A percentile compares a stretch with the other conserved stretches of the same genome.
Conservation (phyloP, 2,888 invertebrate species). For the Kryphioiulus occultus region DNA sequence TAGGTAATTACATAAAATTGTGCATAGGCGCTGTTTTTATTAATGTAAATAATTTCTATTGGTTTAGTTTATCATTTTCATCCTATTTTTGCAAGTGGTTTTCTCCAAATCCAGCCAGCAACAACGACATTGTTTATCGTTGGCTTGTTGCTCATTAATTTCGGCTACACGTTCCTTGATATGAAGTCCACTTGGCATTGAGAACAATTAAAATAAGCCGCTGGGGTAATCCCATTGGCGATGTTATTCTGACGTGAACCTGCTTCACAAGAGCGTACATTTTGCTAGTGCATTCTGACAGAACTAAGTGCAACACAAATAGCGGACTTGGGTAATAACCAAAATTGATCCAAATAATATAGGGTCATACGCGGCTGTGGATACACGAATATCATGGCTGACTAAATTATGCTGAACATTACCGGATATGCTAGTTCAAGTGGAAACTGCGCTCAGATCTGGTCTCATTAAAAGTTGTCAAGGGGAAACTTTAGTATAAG, state of each 20-base stretch:
- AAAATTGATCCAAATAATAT: slow-evolving; percentile 3
- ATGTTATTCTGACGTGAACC: slow-evolving; percentile 14
- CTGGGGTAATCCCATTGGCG: slow-evolving; percentile 9
- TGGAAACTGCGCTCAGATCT: not conserved
- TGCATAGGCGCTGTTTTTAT: no score
- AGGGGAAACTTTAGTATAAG: slow-evolving; percentile 3
- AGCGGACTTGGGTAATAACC: slow-evolving; percentile 9
- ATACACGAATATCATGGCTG: slow-evolving; percentile 25
- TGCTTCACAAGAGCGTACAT: not conserved
- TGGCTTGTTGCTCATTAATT: not conserved
- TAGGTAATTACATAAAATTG: no score
- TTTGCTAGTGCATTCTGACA: slow-evolving; percentile 7
- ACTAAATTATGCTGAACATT: slow-evolving; percentile 31
- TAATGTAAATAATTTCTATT: no score
- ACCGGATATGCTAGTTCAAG: slow-evolving; percentile 10
- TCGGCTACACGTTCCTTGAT: not conserved
- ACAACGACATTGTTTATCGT: not conserved
- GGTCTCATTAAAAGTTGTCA: slow-evolving; percentile 30
- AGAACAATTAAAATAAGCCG: slow-evolving; percentile 20
- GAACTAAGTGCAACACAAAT: not conserved
- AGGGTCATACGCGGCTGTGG: not conserved
- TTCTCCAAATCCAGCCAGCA: not conserved
- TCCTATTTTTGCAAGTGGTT: not conserved
- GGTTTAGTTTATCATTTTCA: not conserved
- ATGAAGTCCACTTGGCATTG: slow-evolving; percentile 1